Evolutionary conservation across 2,113 vertebrate species (phyloP).

Genomic region (Myodes glareolus): DNA sequence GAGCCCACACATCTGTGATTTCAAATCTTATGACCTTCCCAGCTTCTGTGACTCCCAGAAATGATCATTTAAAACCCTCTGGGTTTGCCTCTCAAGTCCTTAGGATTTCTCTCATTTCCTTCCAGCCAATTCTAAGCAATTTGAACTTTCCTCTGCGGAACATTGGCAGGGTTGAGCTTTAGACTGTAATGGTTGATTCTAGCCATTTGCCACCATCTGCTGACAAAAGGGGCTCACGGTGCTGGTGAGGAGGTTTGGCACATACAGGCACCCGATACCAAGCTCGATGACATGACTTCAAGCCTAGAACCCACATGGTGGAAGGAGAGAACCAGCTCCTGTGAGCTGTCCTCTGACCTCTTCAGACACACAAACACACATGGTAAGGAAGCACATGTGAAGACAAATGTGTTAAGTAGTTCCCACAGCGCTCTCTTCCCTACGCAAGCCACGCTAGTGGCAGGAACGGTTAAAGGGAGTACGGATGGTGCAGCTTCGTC

Average conservation of each 20-base stretch:
- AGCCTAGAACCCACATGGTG: not conserved
- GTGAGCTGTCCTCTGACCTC: not conserved
- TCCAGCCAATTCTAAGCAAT: not conserved
- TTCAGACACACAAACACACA: not conserved
- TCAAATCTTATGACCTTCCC: not conserved
- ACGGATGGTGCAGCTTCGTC: not conserved
- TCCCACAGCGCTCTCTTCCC: not conserved
- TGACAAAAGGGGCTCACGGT: not conserved
- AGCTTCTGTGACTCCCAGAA: not conserved
- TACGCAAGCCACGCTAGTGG: not conserved
- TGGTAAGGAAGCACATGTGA: too few species aligned
- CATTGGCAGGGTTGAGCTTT: not conserved
- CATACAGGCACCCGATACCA: not conserved
- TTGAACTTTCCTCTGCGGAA: not conserved
- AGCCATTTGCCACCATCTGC: not conserved
- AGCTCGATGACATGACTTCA: not conserved
- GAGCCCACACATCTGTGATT: not conserved
- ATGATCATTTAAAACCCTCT: not conserved
- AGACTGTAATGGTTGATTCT: not conserved
- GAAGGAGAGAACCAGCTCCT: not conserved
- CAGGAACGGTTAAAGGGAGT: not conserved
- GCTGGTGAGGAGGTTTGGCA: not conserved
- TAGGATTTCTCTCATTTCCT: slow-evolving; percentile 16
- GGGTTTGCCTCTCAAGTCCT: not conserved
- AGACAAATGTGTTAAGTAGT: not conserved